A percentile compares a stretch with the other conserved stretches of the same genome.
phyloP scores from a whole-genome alignment of 2,797 vertebrate genomes.

The Hemitrygon akajei region DNA sequence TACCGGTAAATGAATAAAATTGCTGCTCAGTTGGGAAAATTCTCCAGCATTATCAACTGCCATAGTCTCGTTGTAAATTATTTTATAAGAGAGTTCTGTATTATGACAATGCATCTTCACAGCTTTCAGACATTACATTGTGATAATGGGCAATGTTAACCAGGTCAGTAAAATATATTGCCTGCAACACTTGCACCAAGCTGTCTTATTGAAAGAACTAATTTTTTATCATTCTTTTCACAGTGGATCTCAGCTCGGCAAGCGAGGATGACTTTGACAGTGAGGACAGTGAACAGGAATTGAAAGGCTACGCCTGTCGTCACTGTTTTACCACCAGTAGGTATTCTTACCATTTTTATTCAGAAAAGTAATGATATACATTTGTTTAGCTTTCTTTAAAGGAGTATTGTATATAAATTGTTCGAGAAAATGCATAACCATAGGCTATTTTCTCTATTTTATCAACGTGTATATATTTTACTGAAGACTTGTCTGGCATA shows the following conservation, averaged over 20 bases:
- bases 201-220: background rate
- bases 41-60: background rate
- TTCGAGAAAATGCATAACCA: too few relatives aligned
- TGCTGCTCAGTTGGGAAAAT: background rate
- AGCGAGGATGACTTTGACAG: slow-evolving; percentile 99
- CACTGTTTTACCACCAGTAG: slow-evolving; percentile 99
- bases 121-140: background rate
- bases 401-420: background rate
- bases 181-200: background rate
- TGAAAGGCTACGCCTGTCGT: slow-evolving; percentile 98
- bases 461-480: background rate
- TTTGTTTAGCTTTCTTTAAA: background rate
- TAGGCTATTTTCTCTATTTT: background rate
- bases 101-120: background rate
- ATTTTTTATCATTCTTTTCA: slow-evolving; percentile 25
- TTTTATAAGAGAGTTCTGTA: background rate
- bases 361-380: background rate
- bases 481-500: background rate
- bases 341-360: slow-evolving; percentile 41
- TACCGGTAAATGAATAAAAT: background rate
- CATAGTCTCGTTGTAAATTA: background rate
- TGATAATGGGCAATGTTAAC: background rate
- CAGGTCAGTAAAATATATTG: background rate
- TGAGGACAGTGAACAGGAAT: slow-evolving; percentile 96
- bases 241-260: slow-evolving; percentile 97